These are phyloP conservation scores for Junonia oenone DNA, from an alignment of 2,888 invertebrate species.

Conservation along the genomic window DNA sequence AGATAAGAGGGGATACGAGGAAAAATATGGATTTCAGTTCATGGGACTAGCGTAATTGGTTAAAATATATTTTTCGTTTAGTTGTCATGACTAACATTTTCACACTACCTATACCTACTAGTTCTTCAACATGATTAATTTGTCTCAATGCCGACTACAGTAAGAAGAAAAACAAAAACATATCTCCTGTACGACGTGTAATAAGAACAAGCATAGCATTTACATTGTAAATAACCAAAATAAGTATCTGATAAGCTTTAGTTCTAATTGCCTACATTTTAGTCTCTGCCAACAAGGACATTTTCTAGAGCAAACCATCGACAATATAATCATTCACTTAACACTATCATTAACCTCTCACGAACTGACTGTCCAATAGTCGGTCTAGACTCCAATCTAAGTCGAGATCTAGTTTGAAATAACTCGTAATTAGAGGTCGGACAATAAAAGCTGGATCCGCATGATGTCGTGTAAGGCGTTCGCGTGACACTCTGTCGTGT, in stretches of 20 bases:
- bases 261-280: slow-evolving; percentile 22
- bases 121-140: too few relatives aligned
- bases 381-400: slow-evolving; percentile 69
- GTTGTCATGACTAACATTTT: too few relatives aligned
- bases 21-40: background rate
- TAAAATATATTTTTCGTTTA: too few relatives aligned
- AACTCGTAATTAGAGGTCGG: slow-evolving; percentile 63
- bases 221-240: background rate
- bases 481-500: slow-evolving; percentile 73
- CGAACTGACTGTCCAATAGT: slow-evolving; percentile 56
- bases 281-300: slow-evolving; percentile 1
- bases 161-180: background rate
- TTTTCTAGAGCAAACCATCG: slow-evolving; percentile 33
- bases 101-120: background rate
- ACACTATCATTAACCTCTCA: slow-evolving; percentile 68
- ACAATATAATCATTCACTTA: slow-evolving; percentile 58
- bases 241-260: background rate
- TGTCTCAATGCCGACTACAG: too few relatives aligned
- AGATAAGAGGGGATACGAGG: background rate
- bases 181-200: background rate
- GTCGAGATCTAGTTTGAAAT: slow-evolving; percentile 65
- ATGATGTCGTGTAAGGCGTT: slow-evolving; percentile 46
- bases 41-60: too few relatives aligned
- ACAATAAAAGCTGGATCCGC: slow-evolving; percentile 67
- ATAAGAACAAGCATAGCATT: background rate